Evolutionary conservation across 2,888 invertebrate genomes (phyloP), one percentile per base, ranked within the genome.

Genomic region (Amblyjoppa fuscipennis): DNA sequence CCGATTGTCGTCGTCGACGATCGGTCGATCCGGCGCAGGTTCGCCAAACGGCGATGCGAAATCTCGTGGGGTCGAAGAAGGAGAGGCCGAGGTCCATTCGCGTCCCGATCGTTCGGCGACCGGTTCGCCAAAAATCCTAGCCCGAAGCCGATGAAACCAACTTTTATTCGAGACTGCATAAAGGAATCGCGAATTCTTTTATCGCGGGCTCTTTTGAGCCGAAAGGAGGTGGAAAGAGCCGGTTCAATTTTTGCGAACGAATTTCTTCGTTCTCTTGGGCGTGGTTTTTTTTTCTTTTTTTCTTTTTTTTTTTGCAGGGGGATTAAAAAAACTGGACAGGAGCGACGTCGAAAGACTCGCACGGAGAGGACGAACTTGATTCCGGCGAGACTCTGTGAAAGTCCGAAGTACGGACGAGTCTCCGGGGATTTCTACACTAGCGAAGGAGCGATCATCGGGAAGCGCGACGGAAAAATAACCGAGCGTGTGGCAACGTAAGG

Each of bases 361-460:
- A 66, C 25, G n/a, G 20, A 9, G 25, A 20, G 25, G 25, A 13
- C 59, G 66, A 76, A 85, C 80, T 85, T 80, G 75, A 83, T 83
- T 84, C 79, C 5, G 41, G 41, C 83, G 76, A 83, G 76, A 83
- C 80, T 76, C 79, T 80, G 85, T 85, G 85, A 85, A 85, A 85
- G 85, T 85, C 64, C 51, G 68, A 76, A 59, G 59, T 20, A 20
- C 38, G 59, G 41, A 41, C 41, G 9, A 3, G 1, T 31, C 49
- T 74, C 53, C 34, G 20, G 61, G 51, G 38, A 51, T 76, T 79
- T 82, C 34, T 16, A 68, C 41, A 73, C 61, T 51, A 73, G 68
- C 51, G 45, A 56, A 49, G 2, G 41, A 41, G 41, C 38, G 66
- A 6, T 13, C 51, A 70, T 70, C 59, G 38, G 71, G 56, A 76